Percentiles rank a stretch among this genome's conserved stretches.
These are phyloP conservation scores for Eospalax fontanierii DNA, from an alignment of 2,797 vertebrate genomes.

Conservation along the genomic window DNA sequence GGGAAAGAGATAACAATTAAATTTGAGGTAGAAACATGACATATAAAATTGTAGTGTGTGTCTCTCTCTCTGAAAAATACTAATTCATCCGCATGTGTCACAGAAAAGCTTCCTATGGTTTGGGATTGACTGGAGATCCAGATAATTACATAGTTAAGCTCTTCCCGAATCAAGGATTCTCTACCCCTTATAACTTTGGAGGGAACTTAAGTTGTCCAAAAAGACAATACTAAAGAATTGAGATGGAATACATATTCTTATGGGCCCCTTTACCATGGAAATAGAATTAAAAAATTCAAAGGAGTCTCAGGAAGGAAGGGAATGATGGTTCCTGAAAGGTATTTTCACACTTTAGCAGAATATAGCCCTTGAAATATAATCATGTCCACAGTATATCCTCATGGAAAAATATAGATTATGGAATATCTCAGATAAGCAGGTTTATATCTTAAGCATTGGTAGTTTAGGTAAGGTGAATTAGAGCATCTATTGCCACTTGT, in stretches of 20 bases:
- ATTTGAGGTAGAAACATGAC: conserved; percentile 36
- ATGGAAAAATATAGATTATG: conserved; percentile 41
- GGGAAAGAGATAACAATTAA: conserved; percentile 5
- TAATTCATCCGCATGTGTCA: conserved; percentile 12
- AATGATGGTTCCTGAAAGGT: conserved; percentile 28
- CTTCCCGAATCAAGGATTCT: conserved; percentile 35
- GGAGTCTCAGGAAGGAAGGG: conserved; percentile 25
- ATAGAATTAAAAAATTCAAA: conserved; percentile 51
- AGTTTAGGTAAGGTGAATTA: conserved; percentile 46
- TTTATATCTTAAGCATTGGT: neutral
- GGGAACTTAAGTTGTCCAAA: conserved; percentile 14
- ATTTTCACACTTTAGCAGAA: neutral
- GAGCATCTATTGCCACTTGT: conserved; percentile 15
- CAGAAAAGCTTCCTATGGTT: conserved; percentile 11
- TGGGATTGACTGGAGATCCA: conserved; percentile 14
- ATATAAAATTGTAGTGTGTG: conserved; percentile 6
- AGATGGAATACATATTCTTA: neutral
- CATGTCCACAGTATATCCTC: neutral
- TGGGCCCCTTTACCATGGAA: neutral
- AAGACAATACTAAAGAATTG: conserved; percentile 47
- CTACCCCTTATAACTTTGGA: neutral
- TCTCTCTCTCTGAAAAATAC: neutral
- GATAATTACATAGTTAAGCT: neutral
- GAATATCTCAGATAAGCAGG: conserved; percentile 14
- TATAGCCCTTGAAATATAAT: conserved; percentile 1